These are phyloP conservation scores for Guaruba guarouba DNA, from an alignment of 2,113 vertebrate species.

Conservation along the genomic window DNA sequence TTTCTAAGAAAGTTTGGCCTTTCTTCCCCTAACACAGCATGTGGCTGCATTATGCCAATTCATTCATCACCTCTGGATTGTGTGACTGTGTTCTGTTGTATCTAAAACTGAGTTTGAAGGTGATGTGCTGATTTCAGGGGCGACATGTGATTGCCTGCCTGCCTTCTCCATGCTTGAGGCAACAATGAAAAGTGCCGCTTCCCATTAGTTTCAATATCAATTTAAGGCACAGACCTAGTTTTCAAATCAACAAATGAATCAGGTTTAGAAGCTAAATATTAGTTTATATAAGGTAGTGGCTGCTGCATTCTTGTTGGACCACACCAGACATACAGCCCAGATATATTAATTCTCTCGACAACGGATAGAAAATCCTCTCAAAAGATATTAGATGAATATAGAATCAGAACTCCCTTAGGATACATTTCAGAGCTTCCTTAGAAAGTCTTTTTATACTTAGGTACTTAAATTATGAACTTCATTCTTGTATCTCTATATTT, in stretches of 20 bases:
- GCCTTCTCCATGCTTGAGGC: not conserved
- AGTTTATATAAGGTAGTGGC: not conserved
- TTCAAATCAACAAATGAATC: not conserved
- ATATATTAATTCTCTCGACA: not conserved
- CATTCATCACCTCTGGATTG: not conserved
- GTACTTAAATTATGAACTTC: not conserved
- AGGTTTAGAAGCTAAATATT: not conserved
- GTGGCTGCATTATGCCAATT: not conserved
- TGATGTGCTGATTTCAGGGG: not conserved
- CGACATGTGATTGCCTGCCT: not conserved
- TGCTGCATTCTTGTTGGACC: not conserved
- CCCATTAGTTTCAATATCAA: not conserved
- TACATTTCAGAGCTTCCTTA: not conserved
- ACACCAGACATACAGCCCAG: not conserved
- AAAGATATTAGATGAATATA: not conserved
- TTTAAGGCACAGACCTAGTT: not conserved
- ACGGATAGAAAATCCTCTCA: not conserved
- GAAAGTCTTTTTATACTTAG: not conserved
- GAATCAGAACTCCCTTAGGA: not conserved
- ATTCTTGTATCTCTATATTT: not conserved
- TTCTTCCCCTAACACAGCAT: not conserved
- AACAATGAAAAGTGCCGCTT: not conserved
- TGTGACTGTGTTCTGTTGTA: not conserved
- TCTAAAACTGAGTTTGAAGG: not conserved
- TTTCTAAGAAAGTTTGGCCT: conserved; percentile 7